These are phyloP conservation scores for Eumeta japonica DNA, from an alignment of 1,140 invertebrate species.

Conservation along the genomic window DNA sequence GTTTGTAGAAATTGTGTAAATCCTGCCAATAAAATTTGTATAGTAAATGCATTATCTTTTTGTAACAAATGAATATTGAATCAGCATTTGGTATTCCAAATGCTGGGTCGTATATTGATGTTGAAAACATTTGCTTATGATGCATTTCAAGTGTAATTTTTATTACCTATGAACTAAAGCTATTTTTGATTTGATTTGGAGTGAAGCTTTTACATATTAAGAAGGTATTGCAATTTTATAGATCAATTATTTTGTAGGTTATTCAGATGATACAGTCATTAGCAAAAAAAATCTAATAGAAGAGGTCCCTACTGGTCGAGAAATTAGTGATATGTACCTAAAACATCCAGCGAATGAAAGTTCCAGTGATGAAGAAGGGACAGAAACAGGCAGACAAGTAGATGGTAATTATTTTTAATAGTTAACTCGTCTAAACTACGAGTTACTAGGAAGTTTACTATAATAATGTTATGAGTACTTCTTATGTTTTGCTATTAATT, in stretches of 20 bases:
- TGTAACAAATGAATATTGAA: too few species aligned
- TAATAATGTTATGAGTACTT: not conserved
- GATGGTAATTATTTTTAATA: constrained; percentile 6
- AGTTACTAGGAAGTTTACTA: not conserved
- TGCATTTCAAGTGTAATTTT: too few species aligned
- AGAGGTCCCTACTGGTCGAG: constrained; percentile 56
- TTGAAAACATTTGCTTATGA: too few species aligned
- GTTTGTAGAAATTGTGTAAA: too few species aligned
- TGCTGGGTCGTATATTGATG: too few species aligned
- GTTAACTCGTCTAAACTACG: not conserved
- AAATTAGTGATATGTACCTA: constrained; percentile 68
- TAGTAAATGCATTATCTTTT: too few species aligned
- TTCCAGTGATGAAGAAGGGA: constrained; percentile 72
- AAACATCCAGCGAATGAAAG: constrained; percentile 70
- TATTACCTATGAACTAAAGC: too few species aligned
- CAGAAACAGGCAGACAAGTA: constrained; percentile 34
- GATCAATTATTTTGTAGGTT: constrained; percentile 4
- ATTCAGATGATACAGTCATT: constrained; percentile 29
- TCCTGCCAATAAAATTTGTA: too few species aligned
- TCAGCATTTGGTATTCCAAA: too few species aligned
- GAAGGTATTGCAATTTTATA: too few species aligned
- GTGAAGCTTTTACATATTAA: not conserved
- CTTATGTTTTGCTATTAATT: too few species aligned
- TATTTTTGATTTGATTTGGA: not conserved
- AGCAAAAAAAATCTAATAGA: constrained; percentile 52